Evolutionary conservation across 2,888 invertebrate species (phyloP), one percentile per base, ranked within the genome.

Genomic region (Diadegma fenestrale): DNA sequence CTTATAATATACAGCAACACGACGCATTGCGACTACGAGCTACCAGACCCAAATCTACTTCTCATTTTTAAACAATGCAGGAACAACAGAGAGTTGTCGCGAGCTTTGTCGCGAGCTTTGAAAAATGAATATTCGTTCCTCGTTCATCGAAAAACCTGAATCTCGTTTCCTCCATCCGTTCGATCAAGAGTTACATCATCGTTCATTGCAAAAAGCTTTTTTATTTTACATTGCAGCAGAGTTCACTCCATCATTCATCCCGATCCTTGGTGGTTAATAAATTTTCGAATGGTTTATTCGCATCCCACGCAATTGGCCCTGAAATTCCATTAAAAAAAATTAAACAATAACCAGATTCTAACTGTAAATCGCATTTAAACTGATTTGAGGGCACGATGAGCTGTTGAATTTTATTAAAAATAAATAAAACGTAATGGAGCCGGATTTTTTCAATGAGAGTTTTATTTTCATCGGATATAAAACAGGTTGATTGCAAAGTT

Each of bases 231-330:
- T 10, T 37, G 37, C 10, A 37, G 37, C 37, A 37, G 37, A 37
- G 37, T 10, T 37, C 1, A 86, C 79, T 86, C 85, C 85, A 82
- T 82, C 58, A 86, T 86, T 68, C 79, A 80, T 85, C 86, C 79
- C 79, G 78, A 73, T 79, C 79, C 61, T 19, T n/a, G 41, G 17
- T 37, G 37, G 33, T 78, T 63, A 43, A 54, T 37, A 10, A 37
- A 2, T 37, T 37, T 37, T 37, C 10, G 7, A 37, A 1, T 37
- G 8, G 37, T 37, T 37, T 37, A 37, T 37, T 37, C n/a, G 37
- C 37, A 37, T 10, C 37, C 33, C 33, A 33, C 6, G 10, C 37
- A 37, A 10, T 37, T 10, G 37, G 37, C 8, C 37, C 7, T 37
- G 8, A 10, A 8, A 37, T 37, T 37, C 10, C 37, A 37, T 37